Conservation (phyloP, 2,113 vertebrate species). For the Aramus guarauna region DNA sequence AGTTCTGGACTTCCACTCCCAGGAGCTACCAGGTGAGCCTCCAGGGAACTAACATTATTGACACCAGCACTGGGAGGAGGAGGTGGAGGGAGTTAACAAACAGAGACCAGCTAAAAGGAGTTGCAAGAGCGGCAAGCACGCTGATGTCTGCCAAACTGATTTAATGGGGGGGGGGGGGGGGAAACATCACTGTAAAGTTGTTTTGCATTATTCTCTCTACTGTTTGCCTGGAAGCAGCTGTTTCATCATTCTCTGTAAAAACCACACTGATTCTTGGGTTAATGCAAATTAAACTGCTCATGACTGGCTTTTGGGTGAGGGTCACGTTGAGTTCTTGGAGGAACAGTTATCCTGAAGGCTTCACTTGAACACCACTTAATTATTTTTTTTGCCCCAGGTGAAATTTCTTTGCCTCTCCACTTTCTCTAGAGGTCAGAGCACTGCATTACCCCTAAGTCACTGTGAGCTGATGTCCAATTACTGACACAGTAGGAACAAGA, state of each 20-base stretch:
- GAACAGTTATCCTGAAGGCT: neutral
- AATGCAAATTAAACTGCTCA: neutral
- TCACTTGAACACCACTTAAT: neutral
- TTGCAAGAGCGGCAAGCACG: neutral
- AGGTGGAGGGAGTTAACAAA: neutral
- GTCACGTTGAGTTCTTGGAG: neutral
- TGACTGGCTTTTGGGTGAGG: neutral
- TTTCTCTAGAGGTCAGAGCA: neutral
- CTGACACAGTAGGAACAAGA: neutral
- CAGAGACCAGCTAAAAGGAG: neutral
- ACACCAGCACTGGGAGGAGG: neutral
- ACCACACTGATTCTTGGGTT: neutral
- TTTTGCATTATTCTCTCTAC: neutral
- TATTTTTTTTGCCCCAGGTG: neutral
- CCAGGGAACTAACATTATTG: neutral
- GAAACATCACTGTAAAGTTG: neutral
- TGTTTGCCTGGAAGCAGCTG: neutral
- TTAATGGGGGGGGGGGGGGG: neutral
- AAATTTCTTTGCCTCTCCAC: neutral
- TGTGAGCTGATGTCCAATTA: neutral
- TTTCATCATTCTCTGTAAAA: neutral
- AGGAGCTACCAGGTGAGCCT: neutral
- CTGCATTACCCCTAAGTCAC: neutral
- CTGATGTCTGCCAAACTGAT: neutral
- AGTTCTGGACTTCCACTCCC: neutral